Percentiles rank a stretch among this genome's conserved stretches.
Conservation (phyloP, 2,888 invertebrate genomes). For the Orthonychiurus folsomi region DNA sequence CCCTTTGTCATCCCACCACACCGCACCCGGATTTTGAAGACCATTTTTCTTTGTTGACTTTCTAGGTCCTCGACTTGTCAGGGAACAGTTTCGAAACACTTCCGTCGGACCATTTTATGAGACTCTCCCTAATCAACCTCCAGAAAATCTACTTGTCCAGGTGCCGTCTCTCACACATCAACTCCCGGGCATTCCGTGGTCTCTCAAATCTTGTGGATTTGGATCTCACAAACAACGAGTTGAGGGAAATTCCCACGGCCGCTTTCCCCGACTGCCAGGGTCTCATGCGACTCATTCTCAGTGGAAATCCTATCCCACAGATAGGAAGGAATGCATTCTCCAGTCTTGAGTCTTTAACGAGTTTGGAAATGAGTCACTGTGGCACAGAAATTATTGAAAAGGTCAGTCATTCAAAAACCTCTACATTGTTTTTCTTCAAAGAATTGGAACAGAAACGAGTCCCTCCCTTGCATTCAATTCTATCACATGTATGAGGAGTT, state of each 20-base stretch:
- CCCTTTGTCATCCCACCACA: no score
- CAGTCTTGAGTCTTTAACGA: constrained; percentile 64
- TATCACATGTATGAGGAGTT: no score
- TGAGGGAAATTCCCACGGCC: constrained; percentile 66
- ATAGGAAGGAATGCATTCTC: constrained; percentile 64
- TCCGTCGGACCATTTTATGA: constrained; percentile 67
- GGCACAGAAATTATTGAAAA: constrained; percentile 66
- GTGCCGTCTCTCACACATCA: constrained; percentile 68
- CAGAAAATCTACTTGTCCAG: constrained; percentile 75
- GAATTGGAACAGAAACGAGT: no score
- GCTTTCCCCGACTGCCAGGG: constrained; percentile 69
- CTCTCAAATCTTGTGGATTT: constrained; percentile 79
- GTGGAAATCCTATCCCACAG: constrained; percentile 68
- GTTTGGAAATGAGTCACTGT: constrained; percentile 71
- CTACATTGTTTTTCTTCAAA: no score
- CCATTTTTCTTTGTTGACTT: constrained; percentile 8
- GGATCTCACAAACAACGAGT: constrained; percentile 71
- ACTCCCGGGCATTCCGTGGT: constrained; percentile 70
- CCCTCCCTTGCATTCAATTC: no score
- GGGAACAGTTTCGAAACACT: constrained; percentile 72
- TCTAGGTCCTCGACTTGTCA: constrained; percentile 75
- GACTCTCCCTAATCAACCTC: constrained; percentile 69
- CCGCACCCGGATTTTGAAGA: no score
- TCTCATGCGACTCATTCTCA: constrained; percentile 71
- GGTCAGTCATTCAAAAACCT: no score